These are phyloP conservation scores for Oligia latruncula DNA, from an alignment of 2,888 invertebrate species.

Conservation along the genomic window DNA sequence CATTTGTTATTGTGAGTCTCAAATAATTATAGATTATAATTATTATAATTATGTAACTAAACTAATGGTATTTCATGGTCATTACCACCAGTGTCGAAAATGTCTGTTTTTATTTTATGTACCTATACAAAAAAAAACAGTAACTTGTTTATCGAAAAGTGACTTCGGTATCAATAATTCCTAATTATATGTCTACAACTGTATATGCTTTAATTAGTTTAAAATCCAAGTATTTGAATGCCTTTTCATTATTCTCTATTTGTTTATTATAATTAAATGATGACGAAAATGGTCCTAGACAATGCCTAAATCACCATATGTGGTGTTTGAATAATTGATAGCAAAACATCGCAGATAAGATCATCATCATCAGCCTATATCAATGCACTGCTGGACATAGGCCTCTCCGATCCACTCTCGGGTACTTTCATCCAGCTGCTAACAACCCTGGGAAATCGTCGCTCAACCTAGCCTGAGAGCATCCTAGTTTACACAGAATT, in stretches of 20 bases:
- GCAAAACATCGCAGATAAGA: not conserved
- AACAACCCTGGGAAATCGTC: not conserved
- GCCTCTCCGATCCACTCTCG: not conserved
- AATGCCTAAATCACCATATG: not conserved
- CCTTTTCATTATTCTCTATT: too few species aligned
- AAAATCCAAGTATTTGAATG: not conserved
- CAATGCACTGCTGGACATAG: not conserved
- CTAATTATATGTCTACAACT: not conserved
- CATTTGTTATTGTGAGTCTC: conserved; percentile 40
- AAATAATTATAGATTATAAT: conserved; percentile 35
- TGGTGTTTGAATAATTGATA: not conserved
- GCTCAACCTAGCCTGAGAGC: too few species aligned
- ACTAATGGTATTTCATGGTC: conserved; percentile 11
- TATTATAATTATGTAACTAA: conserved; percentile 14
- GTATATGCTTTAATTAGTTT: not conserved
- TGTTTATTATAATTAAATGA: not conserved
- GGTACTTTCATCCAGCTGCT: not conserved
- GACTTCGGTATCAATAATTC: not conserved
- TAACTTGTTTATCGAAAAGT: not conserved
- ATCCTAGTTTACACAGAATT: not conserved
- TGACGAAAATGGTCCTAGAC: not conserved
- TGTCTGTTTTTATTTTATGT: not conserved
- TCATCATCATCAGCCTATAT: not conserved
- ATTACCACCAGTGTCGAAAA: not conserved
- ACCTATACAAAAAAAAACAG: too few species aligned